These are phyloP conservation scores for Drosophila cyrtoloma DNA, from an alignment of 2,888 invertebrate genomes.

Conservation along the genomic window DNA sequence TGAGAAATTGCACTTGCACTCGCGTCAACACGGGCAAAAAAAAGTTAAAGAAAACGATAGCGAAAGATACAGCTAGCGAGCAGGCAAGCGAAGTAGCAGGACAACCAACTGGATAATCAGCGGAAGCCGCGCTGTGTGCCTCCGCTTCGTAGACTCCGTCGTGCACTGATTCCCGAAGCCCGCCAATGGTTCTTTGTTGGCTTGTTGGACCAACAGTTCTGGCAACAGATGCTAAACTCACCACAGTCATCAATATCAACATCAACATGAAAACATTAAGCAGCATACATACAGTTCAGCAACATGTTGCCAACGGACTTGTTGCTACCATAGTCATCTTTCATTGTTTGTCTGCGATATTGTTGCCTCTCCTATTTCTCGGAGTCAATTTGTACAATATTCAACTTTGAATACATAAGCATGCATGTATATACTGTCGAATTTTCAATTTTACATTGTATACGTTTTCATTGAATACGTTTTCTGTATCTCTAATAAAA, in stretches of 20 bases:
- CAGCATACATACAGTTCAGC: conserved; percentile 19
- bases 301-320: conserved; percentile 64
- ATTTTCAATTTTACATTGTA: background rate
- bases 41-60: background rate
- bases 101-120: conserved; percentile 29
- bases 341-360: background rate
- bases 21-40: conserved; percentile 32
- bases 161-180: conserved; percentile 58
- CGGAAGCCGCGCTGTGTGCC: conserved; percentile 60
- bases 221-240: conserved; percentile 32
- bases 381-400: background rate
- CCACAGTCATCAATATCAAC: conserved; percentile 27
- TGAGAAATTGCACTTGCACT: conserved; percentile 21
- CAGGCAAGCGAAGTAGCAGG: background rate
- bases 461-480: background rate
- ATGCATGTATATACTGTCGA: background rate
- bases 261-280: background rate
- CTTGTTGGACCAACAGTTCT: conserved; percentile 11
- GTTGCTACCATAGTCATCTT: conserved; percentile 33
- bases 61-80: background rate
- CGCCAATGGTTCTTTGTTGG: conserved; percentile 29
- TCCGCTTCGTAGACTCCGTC: conserved; percentile 60
- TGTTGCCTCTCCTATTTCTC: background rate
- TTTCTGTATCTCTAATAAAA: background rate
- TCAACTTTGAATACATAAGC: background rate